phyloP scores from a whole-genome alignment of 2,888 invertebrate genomes.

The Eueremaeus valkanovi region DNA sequence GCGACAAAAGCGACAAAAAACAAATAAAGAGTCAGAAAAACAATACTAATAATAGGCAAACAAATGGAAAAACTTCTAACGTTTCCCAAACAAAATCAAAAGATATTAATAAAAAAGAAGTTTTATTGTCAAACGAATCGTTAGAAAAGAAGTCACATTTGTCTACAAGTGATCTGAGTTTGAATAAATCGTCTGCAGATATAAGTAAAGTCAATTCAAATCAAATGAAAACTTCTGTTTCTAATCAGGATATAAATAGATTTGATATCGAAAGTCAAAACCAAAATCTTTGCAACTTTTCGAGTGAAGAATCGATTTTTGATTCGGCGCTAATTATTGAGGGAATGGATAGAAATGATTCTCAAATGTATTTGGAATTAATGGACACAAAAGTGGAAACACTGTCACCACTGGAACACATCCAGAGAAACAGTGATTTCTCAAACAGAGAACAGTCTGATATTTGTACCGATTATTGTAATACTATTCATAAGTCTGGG shows the following conservation, averaged over 20 bases:
- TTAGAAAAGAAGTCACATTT: neutral
- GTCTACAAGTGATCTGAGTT: constrained; percentile 3
- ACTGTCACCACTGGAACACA: neutral
- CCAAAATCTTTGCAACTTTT: neutral
- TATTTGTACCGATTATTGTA: neutral
- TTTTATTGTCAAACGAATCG: neutral
- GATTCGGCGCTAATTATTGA: neutral
- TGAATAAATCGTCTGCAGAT: neutral
- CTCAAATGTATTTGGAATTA: neutral
- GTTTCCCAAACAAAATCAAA: no score
- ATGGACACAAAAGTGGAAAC: neutral
- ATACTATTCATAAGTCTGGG: neutral
- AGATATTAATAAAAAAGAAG: neutral
- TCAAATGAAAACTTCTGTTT: neutral
- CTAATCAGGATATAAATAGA: neutral
- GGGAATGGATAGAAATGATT: neutral
- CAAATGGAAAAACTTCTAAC: neutral
- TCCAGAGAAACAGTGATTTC: neutral
- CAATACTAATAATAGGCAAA: neutral
- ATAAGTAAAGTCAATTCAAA: neutral
- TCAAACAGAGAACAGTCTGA: neutral
- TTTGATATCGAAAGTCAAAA: neutral
- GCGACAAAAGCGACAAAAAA: neutral
- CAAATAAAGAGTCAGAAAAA: neutral
- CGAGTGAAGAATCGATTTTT: constrained; percentile 24